These are phyloP conservation scores for Chaetodon trifasciatus DNA, from an alignment of 2,797 vertebrate genomes.

Conservation along the genomic window DNA sequence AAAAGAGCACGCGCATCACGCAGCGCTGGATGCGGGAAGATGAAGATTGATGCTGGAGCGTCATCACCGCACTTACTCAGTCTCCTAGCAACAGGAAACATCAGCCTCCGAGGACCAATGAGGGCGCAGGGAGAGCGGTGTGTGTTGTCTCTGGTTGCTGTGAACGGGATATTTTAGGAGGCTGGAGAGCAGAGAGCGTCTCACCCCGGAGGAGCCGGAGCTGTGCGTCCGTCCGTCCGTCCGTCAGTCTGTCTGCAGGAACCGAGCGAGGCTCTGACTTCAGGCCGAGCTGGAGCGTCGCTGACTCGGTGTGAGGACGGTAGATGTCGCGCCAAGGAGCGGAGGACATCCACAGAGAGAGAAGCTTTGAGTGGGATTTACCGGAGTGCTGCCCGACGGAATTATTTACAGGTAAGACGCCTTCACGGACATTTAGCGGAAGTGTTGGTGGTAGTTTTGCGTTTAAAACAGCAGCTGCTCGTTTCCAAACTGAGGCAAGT, in stretches of 20 bases:
- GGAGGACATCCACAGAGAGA: not conserved
- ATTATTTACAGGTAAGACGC: conserved; percentile 33
- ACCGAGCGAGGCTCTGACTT: conserved; percentile 8
- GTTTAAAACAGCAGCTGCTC: not conserved
- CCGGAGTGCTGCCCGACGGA: conserved; percentile 8
- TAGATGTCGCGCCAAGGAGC: conserved; percentile 25
- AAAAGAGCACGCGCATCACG: not conserved
- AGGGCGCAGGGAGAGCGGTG: conserved; percentile 63
- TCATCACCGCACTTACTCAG: conserved; percentile 90
- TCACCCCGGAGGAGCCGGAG: conserved; percentile 48
- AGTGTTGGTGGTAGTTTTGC: not conserved
- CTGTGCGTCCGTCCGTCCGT: not conserved
- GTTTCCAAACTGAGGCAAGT: not conserved
- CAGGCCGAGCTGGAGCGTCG: conserved; percentile 41
- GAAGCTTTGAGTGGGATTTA: conserved; percentile 13
- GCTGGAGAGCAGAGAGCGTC: conserved; percentile 53
- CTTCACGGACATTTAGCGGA: not conserved
- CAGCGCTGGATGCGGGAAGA: conserved; percentile 69
- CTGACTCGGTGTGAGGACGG: conserved; percentile 40
- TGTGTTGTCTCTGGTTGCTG: conserved; percentile 62
- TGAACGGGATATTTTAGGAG: conserved; percentile 81
- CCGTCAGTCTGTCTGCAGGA: conserved; percentile 4
- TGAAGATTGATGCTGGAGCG: conserved; percentile 87
- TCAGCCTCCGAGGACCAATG: conserved; percentile 94
- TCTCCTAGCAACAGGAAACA: conserved; percentile 95